Conservation (phyloP, 2,113 vertebrate species). For the Martes martes region DNA sequence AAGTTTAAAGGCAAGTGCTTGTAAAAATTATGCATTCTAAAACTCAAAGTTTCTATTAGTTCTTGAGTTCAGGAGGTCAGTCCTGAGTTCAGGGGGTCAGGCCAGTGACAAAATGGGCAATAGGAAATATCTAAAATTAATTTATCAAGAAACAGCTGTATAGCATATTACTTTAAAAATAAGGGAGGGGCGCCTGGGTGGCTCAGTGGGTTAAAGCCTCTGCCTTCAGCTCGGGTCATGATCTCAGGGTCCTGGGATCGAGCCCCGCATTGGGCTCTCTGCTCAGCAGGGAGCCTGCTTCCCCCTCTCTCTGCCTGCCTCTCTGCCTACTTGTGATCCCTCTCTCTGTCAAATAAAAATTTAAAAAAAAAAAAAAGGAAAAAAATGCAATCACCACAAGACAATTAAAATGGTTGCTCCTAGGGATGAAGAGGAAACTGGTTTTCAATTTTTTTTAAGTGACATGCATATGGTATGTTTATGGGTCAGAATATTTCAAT, state of each 20-base stretch:
- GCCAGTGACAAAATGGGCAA: neutral
- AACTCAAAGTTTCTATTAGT: neutral
- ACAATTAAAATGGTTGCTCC: neutral
- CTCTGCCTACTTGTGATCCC: no score
- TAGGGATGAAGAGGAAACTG: neutral
- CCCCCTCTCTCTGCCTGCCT: no score
- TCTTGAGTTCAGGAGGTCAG: neutral
- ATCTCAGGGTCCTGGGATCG: no score
- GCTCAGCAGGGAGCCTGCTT: no score
- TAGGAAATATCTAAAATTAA: neutral
- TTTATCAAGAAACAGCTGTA: neutral
- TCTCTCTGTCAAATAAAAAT: no score
- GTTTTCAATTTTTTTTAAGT: neutral
- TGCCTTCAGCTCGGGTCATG: no score
- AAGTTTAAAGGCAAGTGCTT: neutral
- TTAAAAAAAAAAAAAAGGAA: no score
- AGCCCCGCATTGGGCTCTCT: no score
- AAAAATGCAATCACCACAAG: neutral
- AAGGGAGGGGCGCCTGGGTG: no score
- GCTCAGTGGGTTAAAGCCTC: no score
- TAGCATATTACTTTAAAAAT: neutral
- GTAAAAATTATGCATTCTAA: neutral
- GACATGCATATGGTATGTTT: neutral
- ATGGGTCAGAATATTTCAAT: neutral
- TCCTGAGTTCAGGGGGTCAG: neutral